Evolutionary conservation across 2,888 invertebrate genomes (phyloP).

Genomic region (Stenodema calcarata): DNA sequence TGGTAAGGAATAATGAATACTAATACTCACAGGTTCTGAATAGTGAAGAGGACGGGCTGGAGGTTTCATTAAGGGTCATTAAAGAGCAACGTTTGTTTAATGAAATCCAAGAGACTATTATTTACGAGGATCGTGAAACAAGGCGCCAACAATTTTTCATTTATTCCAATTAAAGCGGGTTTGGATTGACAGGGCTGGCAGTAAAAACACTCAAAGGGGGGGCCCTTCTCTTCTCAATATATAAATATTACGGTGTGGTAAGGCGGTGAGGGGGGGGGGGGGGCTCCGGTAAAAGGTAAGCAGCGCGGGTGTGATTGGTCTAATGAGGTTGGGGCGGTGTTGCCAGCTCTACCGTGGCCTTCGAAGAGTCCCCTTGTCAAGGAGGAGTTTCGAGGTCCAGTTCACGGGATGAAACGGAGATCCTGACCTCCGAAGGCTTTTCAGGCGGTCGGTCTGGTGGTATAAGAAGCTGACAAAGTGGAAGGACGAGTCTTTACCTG

Average conservation of each 20-base stretch:
- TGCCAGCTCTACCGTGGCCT: constrained; percentile 40
- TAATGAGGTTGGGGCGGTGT: constrained; percentile 39
- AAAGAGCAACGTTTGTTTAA: constrained; percentile 42
- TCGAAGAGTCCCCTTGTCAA: neutral
- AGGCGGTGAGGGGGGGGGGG: neutral
- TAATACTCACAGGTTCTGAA: constrained; percentile 16
- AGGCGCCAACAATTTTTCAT: constrained; percentile 46
- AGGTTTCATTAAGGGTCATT: constrained; percentile 29
- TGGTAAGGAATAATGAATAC: constrained; percentile 30
- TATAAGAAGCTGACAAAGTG: constrained; percentile 20
- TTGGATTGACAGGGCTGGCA: constrained; percentile 45
- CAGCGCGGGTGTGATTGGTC: constrained; percentile 47
- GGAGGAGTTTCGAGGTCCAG: neutral
- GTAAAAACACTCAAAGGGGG: constrained; percentile 34
- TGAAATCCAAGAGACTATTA: constrained; percentile 38
- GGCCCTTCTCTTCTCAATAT: neutral
- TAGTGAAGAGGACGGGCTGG: constrained; percentile 1
- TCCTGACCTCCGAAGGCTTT: constrained; percentile 31
- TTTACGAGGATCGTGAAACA: constrained; percentile 42
- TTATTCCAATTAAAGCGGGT: constrained; percentile 43
- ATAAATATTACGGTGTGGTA: constrained; percentile 16
- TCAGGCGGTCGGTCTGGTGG: constrained; percentile 16
- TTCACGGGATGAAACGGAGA: constrained; percentile 11
- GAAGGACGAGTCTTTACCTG: constrained; percentile 16
- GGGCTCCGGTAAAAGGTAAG: constrained; percentile 33